Evolutionary conservation across 1,140 invertebrate species (phyloP).

Genomic region (Eufriesea mexicana): DNA sequence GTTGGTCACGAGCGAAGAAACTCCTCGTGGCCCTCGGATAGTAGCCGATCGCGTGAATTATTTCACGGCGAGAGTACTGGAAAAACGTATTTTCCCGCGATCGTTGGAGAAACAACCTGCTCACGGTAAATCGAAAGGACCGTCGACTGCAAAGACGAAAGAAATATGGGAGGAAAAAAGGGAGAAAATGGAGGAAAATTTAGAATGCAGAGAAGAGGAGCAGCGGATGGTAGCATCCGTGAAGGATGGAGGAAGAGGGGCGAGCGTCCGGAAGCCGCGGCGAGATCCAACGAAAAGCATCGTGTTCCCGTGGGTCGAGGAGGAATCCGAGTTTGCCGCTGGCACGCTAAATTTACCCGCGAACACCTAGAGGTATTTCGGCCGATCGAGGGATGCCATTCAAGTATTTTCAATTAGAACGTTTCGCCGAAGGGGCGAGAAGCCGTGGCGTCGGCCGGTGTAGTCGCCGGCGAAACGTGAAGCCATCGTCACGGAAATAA

Average conservation of each 20-base stretch:
- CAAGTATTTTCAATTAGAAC: constrained; percentile 72
- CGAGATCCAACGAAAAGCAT: constrained; percentile 9
- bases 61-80: neutral
- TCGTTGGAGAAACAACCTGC: too few relatives aligned
- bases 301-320: constrained; percentile 30
- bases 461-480: constrained; percentile 15
- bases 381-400: constrained; percentile 69
- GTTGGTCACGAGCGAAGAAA: constrained; percentile 8
- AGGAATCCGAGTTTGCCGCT: constrained; percentile 55
- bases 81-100: too few relatives aligned
- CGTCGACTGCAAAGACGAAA: too few relatives aligned
- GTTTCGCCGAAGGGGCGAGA: constrained; percentile 45
- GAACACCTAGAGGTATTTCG: constrained; percentile 65
- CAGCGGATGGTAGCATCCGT: neutral
- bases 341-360: constrained; percentile 67
- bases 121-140: too few relatives aligned
- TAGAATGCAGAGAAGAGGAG: too few relatives aligned
- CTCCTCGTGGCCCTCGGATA: neutral
- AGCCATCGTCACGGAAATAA: constrained; percentile 59
- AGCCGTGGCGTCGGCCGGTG: constrained; percentile 12
- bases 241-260: too few relatives aligned
- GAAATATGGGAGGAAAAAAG: too few relatives aligned
- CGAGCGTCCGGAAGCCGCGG: neutral
- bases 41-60: neutral
- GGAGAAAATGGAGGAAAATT: neutral